phyloP scores from a whole-genome alignment of 2,888 invertebrate species.

The Ophion costatus region DNA sequence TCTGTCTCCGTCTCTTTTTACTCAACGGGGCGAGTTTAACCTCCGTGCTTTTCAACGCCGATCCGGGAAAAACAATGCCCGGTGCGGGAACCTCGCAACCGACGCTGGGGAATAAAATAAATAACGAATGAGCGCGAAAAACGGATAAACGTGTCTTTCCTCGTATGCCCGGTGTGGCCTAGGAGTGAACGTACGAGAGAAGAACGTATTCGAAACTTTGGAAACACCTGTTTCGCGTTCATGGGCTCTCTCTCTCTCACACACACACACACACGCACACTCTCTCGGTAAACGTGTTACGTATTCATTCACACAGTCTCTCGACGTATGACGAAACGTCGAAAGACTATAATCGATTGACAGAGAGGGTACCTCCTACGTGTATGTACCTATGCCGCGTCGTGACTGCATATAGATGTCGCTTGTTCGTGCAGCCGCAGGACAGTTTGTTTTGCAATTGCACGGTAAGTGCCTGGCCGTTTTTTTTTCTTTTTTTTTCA shows the following conservation, averaged over 20 bases:
- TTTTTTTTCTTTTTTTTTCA: slow-evolving; percentile 19
- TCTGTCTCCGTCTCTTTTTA: no score
- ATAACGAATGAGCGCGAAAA: no score
- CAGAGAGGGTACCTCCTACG: not conserved
- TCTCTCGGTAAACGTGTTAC: slow-evolving; percentile 40
- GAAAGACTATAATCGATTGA: slow-evolving; percentile 59
- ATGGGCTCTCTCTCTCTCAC: slow-evolving; percentile 37
- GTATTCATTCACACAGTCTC: slow-evolving; percentile 61
- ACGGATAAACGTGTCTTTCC: no score
- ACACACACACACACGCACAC: not conserved
- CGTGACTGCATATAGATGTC: no score
- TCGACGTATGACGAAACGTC: slow-evolving; percentile 41
- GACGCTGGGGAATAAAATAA: no score
- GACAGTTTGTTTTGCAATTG: no score
- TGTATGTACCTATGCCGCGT: slow-evolving; percentile 12
- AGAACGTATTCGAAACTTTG: slow-evolving; percentile 57
- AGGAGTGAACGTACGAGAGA: slow-evolving; percentile 25
- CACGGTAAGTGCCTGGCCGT: not conserved
- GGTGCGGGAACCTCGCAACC: no score
- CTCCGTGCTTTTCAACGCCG: no score
- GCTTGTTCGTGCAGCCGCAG: no score
- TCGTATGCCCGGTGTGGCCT: not conserved
- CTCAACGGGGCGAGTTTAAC: no score
- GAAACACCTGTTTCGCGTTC: slow-evolving; percentile 62
- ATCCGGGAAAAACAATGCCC: no score